Base-by-base conservation (phyloP, 2,113 vertebrate species). In the Oplegnathus fasciatus region DNA sequence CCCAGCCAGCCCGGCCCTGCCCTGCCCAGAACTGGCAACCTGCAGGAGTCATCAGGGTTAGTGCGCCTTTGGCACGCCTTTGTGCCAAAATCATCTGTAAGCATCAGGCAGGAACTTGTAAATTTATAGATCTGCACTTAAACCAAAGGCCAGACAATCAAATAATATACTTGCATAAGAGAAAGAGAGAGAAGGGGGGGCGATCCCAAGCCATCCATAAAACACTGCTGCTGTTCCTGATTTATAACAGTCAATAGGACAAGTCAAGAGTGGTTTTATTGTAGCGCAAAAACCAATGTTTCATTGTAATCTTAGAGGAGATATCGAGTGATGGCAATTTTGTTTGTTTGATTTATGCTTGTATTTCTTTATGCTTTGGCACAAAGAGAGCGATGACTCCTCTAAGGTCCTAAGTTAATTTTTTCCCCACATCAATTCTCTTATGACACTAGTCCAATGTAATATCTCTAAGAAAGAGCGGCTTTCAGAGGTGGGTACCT, bases 1-100 rank as follows among this genome's bases (percentile, higher is more conserved):
- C 6, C 62, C 64, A 28, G 15, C 71, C 66, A 28, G 64, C 80
- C 84, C 62, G 11, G 74, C 44, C 77, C 66, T n/a, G 81, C 80
- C 87, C 71, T 78, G 78, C 80, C 82, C 89, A 81, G 66, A 84
- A 60, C 91, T 91, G 92, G 91, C 91, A 91, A 90, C 89, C 90
- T 73, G 62, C 88, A 79, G 90, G 87, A 94, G 90, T 94, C 94
- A 94, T 95, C 93, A 93, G 93, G 93, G 94, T 95, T 94, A 94
- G 94, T 95, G 94, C 88, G 91, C 91, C 70, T 80, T 84, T 94
- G 93, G 94, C 94, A 89, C 66, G n/a, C 50, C 68, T 62, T 68
- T 17, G 68, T 86, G 89, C 88, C 89, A 90, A 78, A 80, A 82
- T 76, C 75, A 72, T 93, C 87, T 62, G 58, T 75, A 82, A 83